Conservation (phyloP, 2,888 invertebrate species). For the Neoscelio sp. region DNA sequence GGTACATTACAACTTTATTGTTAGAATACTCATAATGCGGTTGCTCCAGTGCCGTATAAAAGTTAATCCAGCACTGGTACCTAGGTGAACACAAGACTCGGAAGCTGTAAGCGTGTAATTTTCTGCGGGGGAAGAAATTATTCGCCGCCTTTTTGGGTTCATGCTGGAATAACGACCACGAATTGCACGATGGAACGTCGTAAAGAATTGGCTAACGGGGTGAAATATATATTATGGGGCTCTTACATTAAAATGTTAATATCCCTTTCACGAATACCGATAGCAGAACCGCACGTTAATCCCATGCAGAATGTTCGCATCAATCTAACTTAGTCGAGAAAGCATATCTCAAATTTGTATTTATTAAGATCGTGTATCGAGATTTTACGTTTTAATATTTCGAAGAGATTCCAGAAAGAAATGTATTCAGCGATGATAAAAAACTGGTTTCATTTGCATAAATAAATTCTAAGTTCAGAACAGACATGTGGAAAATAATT, state of each 20-base stretch:
- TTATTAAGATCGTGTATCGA: background rate
- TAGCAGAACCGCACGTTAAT: slow-evolving; percentile 26
- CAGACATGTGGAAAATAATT: no score
- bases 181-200: slow-evolving; percentile 24
- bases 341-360: slow-evolving; percentile 8
- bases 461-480: no score
- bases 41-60: no score
- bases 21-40: no score
- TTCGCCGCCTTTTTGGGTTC: slow-evolving; percentile 28
- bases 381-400: background rate
- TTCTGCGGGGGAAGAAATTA: slow-evolving; percentile 33
- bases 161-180: slow-evolving; percentile 28
- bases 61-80: no score
- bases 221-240: slow-evolving; percentile 43
- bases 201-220: slow-evolving; percentile 39
- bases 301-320: slow-evolving; percentile 25
- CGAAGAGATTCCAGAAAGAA: background rate
- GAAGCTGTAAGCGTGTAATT: slow-evolving; percentile 42
- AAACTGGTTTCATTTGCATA: no score
- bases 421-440: no score
- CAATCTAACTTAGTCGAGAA: slow-evolving; percentile 9
- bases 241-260: slow-evolving; percentile 53
- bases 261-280: slow-evolving; percentile 35
- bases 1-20: no score
- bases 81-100: slow-evolving; percentile 24